A percentile compares a stretch with the other conserved stretches of the same genome.
Evolutionary conservation across 2,888 invertebrate species (phyloP).

Genomic region (Euzetes globulus): DNA sequence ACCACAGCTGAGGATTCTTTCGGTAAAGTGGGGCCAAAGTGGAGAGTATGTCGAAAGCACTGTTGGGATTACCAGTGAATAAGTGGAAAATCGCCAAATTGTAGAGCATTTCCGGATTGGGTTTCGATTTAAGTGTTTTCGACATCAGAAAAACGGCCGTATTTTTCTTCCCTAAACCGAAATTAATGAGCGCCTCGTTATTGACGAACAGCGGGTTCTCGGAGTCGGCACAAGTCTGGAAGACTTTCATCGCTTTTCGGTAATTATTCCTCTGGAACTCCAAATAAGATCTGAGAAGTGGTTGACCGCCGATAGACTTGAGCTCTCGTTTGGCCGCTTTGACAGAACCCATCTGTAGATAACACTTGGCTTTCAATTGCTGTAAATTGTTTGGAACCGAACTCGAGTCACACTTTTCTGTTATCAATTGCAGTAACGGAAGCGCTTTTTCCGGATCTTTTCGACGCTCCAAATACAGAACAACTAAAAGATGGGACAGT

Average conservation of each 20-base stretch:
- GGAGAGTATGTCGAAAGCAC: constrained; percentile 83
- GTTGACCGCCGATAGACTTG: constrained; percentile 42
- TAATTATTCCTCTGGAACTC: constrained; percentile 60
- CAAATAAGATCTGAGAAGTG: constrained; percentile 53
- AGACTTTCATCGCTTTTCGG: constrained; percentile 56
- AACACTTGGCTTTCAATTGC: constrained; percentile 50
- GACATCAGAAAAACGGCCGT: constrained; percentile 18
- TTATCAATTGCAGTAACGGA: not conserved
- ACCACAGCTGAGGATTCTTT: constrained; percentile 81
- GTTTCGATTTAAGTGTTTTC: not conserved
- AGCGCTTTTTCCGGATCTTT: constrained; percentile 20
- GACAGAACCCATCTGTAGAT: constrained; percentile 54
- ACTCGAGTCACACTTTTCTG: constrained; percentile 12
- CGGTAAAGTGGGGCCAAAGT: constrained; percentile 77
- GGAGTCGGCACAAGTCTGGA: constrained; percentile 46
- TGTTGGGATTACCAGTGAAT: constrained; percentile 66
- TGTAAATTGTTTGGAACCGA: constrained; percentile 19
- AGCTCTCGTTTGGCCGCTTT: constrained; percentile 49
- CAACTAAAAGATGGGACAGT: constrained; percentile 21
- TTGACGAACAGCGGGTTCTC: constrained; percentile 58
- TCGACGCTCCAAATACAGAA: constrained; percentile 22
- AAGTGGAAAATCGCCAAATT: constrained; percentile 77
- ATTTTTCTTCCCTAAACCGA: constrained; percentile 25
- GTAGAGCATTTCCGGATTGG: constrained; percentile 52
- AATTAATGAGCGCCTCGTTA: constrained; percentile 50